These are phyloP conservation scores for Epinotia nisella DNA, from an alignment of 2,888 invertebrate species.

Conservation along the genomic window DNA sequence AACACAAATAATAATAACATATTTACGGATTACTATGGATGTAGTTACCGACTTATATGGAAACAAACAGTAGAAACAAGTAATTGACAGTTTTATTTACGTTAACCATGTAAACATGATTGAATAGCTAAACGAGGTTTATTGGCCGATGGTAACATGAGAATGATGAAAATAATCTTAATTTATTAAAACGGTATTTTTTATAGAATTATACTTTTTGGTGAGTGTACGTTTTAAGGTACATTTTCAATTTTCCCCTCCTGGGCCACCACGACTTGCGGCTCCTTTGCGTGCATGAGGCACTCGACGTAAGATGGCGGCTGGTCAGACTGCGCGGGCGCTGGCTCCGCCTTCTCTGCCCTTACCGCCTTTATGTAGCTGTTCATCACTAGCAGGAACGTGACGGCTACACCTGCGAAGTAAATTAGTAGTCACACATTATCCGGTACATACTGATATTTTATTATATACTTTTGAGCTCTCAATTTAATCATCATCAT, in stretches of 20 bases:
- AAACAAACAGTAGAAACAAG: not conserved
- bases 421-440: conserved; percentile 9
- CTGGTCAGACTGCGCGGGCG: conserved; percentile 55
- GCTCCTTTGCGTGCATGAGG: conserved; percentile 43
- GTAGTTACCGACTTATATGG: not conserved
- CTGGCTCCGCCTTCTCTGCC: conserved; percentile 51
- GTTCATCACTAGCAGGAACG: conserved; percentile 60
- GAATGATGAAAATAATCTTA: too few relatives aligned
- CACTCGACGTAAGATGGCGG: conserved; percentile 72
- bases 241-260: conserved; percentile 12
- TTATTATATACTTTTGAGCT: not conserved
- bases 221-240: not conserved
- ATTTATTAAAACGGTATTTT: not conserved
- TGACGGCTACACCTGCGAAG: conserved; percentile 60
- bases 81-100: not conserved
- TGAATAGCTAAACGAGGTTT: too few relatives aligned
- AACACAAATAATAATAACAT: not conserved
- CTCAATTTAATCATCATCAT: too few relatives aligned
- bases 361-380: conserved; percentile 59
- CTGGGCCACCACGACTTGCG: not conserved
- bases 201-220: not conserved
- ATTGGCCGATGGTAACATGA: too few relatives aligned
- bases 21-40: not conserved
- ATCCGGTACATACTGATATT: not conserved
- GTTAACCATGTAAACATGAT: not conserved